Base-by-base conservation (phyloP, 2,888 invertebrate genomes). In the Uloborus plumipes region DNA sequence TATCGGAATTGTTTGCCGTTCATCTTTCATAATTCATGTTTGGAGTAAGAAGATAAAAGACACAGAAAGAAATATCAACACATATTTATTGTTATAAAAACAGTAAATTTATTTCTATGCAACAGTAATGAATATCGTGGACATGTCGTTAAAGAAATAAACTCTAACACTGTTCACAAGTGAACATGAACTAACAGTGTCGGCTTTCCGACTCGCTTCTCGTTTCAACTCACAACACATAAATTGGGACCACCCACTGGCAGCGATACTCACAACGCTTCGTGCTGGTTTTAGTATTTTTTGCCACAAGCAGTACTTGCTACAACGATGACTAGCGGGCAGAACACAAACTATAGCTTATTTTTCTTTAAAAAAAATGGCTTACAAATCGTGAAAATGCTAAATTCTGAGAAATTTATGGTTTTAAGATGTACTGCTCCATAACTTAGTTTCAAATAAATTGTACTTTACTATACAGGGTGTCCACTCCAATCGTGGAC, bases 101-200 rank as follows among this genome's bases (percentile, higher is more conserved):
- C 81, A 81, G 81, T 75, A 81, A 81, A 75, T 81, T 81, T 81
- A 81, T 81, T 81, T 59, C 81, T 81, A 81, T 75, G 74, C 81
- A 81, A 81, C 81, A 81, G 59, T 81, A 75, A 80, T 80, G 78
- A 78, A 78, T 78, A 72, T 72, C 59, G 79, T 80, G 79, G 79
- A 80, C 79, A 81, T 75, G 74, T 75, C 65, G 73, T 67, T 81
- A 81, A 81, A 75, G 81, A 81, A 81, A 81, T 81, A 81, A 75
- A 81, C 81, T 81, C 81, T 81, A 81, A 81, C 81, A 81, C 70
- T 81, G 81, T 74, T 80, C 80, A 80, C 69, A 69, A 55, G 49
- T 81, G 65, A 81, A 81, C 81, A 75, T 74, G 70, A 75, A 70
- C 81, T 81, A 81, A 81, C 81, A 81, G 74, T 39, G 75, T 70